Conservation (phyloP, 1,140 invertebrate genomes). For the Macrotrachela quadricornifera region DNA sequence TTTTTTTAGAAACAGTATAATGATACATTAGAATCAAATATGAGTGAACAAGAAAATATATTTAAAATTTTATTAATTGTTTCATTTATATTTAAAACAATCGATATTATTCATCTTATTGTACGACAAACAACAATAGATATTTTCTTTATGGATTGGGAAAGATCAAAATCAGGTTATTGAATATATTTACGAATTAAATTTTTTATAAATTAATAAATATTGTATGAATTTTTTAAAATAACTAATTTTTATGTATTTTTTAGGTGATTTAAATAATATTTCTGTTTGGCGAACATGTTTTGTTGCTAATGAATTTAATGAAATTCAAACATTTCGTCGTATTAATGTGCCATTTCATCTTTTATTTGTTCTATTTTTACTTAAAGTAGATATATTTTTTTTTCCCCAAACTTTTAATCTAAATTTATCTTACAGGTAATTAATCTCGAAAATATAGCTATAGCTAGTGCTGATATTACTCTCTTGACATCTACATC, state of each 20-base stretch:
- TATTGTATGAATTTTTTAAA: no score
- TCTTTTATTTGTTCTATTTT: constrained; percentile 38
- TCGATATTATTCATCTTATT: constrained; percentile 43
- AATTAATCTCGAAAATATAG: constrained; percentile 32
- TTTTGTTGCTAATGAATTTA: constrained; percentile 68
- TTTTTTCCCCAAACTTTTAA: no score
- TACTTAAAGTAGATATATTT: constrained; percentile 33
- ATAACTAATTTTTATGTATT: no score
- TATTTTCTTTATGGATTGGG: constrained; percentile 71
- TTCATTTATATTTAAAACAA: constrained; percentile 46
- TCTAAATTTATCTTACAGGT: constrained; percentile 13
- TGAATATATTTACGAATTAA: no score
- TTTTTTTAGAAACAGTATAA: constrained; percentile 30
- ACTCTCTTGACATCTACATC: constrained; percentile 19
- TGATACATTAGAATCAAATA: constrained; percentile 39
- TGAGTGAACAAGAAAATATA: constrained; percentile 32
- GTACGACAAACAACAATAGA: constrained; percentile 43
- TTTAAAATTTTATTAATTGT: constrained; percentile 40
- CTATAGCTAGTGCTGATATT: constrained; percentile 26
- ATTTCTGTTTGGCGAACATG: constrained; percentile 60
- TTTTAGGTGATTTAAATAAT: constrained; percentile 10
- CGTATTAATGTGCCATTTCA: constrained; percentile 43
- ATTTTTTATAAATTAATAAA: no score
- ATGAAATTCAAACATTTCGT: constrained; percentile 48
- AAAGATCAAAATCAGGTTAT: constrained; percentile 38